These are phyloP conservation scores for Drosophila athabasca DNA, from an alignment of 1,140 invertebrate species.

Conservation along the genomic window DNA sequence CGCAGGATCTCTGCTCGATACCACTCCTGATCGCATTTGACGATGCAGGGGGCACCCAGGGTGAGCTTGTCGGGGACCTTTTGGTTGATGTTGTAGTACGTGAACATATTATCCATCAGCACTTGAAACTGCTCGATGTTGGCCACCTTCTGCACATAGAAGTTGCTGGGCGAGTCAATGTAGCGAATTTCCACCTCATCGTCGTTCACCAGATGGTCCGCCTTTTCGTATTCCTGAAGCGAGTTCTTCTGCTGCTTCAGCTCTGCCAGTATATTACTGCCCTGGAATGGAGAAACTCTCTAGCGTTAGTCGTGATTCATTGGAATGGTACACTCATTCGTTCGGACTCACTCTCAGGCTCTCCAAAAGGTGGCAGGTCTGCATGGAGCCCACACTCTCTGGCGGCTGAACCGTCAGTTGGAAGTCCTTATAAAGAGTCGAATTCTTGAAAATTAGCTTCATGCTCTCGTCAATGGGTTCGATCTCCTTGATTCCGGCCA, in stretches of 20 bases:
- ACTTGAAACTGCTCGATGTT: slow-evolving; percentile 85
- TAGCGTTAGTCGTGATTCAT: neutral
- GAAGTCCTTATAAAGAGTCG: slow-evolving; percentile 87
- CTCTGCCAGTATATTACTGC: slow-evolving; percentile 84
- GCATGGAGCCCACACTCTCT: slow-evolving; percentile 88
- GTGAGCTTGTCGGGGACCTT: slow-evolving; percentile 84
- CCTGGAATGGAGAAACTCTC: slow-evolving; percentile 19
- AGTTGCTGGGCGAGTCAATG: slow-evolving; percentile 88
- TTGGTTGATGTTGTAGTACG: slow-evolving; percentile 75
- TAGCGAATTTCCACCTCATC: slow-evolving; percentile 87
- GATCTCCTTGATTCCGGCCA: slow-evolving; percentile 88
- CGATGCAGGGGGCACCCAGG: slow-evolving; percentile 88
- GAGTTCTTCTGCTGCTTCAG: slow-evolving; percentile 84
- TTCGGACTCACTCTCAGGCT: slow-evolving; percentile 69
- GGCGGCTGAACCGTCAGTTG: slow-evolving; percentile 87
- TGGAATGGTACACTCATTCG: slow-evolving; percentile 36
- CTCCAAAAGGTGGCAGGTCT: slow-evolving; percentile 87
- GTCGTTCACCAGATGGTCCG: slow-evolving; percentile 84
- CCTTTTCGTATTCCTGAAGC: slow-evolving; percentile 84
- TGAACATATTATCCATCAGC: slow-evolving; percentile 82
- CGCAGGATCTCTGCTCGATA: slow-evolving; percentile 87
- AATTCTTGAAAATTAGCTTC: slow-evolving; percentile 88
- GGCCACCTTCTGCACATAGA: slow-evolving; percentile 88
- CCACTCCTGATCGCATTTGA: slow-evolving; percentile 90
- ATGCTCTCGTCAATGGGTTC: slow-evolving; percentile 87